Percentiles rank a stretch among this genome's conserved stretches.
phyloP scores from a whole-genome alignment of 2,113 vertebrate species.

The Rhombomys opimus region DNA sequence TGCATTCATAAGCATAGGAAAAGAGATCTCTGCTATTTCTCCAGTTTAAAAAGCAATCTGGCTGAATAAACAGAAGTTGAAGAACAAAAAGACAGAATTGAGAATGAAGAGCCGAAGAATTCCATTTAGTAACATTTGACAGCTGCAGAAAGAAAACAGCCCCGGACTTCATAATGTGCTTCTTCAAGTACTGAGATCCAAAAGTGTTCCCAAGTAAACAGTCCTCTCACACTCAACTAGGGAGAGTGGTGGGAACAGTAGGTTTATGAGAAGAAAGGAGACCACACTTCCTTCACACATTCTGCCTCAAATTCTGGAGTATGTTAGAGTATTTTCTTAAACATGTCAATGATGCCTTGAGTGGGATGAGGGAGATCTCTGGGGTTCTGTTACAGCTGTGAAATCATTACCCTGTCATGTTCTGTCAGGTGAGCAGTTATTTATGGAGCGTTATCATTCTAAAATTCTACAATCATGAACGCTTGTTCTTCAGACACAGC shows the following conservation, averaged over 20 bases:
- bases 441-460: background rate
- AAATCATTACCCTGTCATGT: background rate
- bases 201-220: background rate
- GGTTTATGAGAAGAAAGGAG: background rate
- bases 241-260: background rate
- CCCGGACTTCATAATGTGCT: background rate
- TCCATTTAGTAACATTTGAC: background rate
- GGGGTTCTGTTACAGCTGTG: background rate
- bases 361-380: background rate
- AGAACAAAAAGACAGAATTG: constrained; percentile 17
- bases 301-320: background rate
- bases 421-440: background rate
- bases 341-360: background rate
- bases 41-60: constrained; percentile 48
- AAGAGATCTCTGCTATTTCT: constrained; percentile 30
- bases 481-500: background rate
- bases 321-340: constrained; percentile 26
- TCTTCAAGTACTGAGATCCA: constrained; percentile 29
- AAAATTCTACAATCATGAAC: background rate
- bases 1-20: constrained; percentile 50
- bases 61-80: constrained; percentile 46
- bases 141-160: background rate
- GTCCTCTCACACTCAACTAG: background rate
- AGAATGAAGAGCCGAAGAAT: background rate
- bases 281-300: background rate